Conservation (phyloP, 2,888 invertebrate genomes). For the Parelbella ahira region DNA sequence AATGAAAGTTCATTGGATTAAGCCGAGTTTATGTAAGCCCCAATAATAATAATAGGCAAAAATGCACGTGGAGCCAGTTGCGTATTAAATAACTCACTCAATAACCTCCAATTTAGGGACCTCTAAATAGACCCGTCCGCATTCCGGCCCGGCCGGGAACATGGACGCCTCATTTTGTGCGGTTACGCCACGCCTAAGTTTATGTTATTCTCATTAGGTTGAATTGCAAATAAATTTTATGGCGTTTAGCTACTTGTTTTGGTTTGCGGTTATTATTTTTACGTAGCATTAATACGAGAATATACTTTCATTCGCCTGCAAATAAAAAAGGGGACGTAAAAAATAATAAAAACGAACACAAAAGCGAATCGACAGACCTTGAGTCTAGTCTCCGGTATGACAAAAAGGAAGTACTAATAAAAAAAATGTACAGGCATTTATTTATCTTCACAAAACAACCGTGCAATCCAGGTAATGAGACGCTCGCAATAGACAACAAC, state of each 20-base stretch:
- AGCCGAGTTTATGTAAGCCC: slow-evolving; percentile 59
- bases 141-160: slow-evolving; percentile 44
- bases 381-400: slow-evolving; percentile 15
- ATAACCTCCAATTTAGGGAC: slow-evolving; percentile 65
- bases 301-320: slow-evolving; percentile 6
- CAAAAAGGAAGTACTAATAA: slow-evolving; percentile 17
- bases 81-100: slow-evolving; percentile 77
- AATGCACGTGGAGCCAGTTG: slow-evolving; percentile 67
- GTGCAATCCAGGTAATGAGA: slow-evolving; percentile 24
- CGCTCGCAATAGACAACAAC: slow-evolving; percentile 20
- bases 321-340: slow-evolving; percentile 10
- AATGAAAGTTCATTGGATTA: slow-evolving; percentile 80
- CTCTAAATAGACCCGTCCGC: slow-evolving; percentile 39
- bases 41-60: slow-evolving; percentile 76
- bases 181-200: slow-evolving; percentile 46
- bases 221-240: slow-evolving; percentile 35
- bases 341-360: slow-evolving; percentile 17
- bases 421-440: slow-evolving; percentile 22
- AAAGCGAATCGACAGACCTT: slow-evolving; percentile 23
- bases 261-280: slow-evolving; percentile 6
- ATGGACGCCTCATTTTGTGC: slow-evolving; percentile 40
- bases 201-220: slow-evolving; percentile 69
- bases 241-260: slow-evolving; percentile 17
- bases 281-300: slow-evolving; percentile 3
- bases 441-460: slow-evolving; percentile 18